Evolutionary conservation across 1,140 invertebrate genomes (phyloP).

Genomic region (Arion vulgaris): DNA sequence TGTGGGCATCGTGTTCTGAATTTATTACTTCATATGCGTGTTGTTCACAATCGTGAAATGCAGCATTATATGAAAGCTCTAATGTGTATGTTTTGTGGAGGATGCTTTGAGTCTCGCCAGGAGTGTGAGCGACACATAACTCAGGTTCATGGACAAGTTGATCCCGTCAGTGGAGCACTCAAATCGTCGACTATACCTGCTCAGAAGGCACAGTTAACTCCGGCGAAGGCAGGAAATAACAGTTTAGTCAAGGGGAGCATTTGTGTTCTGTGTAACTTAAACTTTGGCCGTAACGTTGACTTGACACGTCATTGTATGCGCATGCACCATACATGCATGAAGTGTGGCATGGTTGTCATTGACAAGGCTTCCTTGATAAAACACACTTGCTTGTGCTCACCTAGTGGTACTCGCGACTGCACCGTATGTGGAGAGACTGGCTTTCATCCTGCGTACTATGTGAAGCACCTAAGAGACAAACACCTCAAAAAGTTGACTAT

Average conservation of each 20-base stretch:
- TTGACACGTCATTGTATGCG: constrained; percentile 65
- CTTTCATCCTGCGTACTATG: constrained; percentile 58
- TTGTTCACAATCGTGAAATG: constrained; percentile 56
- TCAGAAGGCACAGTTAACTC: constrained; percentile 7
- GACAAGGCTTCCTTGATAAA: constrained; percentile 51
- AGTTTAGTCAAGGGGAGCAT: constrained; percentile 56
- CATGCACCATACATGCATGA: constrained; percentile 64
- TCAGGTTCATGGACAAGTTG: constrained; percentile 56
- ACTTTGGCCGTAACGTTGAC: constrained; percentile 64
- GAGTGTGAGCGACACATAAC: constrained; percentile 63
- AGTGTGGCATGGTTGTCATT: constrained; percentile 67
- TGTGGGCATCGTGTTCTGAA: constrained; percentile 55
- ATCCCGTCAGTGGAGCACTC: constrained; percentile 30
- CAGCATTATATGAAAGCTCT: constrained; percentile 51
- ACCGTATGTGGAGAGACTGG: constrained; percentile 57
- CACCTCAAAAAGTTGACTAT: constrained; percentile 61
- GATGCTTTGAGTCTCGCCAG: constrained; percentile 47
- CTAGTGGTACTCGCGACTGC: constrained; percentile 50
- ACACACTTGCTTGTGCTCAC: constrained; percentile 56
- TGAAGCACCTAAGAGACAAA: constrained; percentile 59
- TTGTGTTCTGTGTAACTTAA: constrained; percentile 65
- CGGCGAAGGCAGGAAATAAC: constrained; percentile 29
- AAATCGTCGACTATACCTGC: constrained; percentile 25
- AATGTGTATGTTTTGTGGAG: constrained; percentile 67
- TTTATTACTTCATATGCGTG: constrained; percentile 59